Evolutionary conservation across 2,113 vertebrate genomes (phyloP), one percentile per base, ranked within the genome.

Genomic region (Bubo blakistoni): DNA sequence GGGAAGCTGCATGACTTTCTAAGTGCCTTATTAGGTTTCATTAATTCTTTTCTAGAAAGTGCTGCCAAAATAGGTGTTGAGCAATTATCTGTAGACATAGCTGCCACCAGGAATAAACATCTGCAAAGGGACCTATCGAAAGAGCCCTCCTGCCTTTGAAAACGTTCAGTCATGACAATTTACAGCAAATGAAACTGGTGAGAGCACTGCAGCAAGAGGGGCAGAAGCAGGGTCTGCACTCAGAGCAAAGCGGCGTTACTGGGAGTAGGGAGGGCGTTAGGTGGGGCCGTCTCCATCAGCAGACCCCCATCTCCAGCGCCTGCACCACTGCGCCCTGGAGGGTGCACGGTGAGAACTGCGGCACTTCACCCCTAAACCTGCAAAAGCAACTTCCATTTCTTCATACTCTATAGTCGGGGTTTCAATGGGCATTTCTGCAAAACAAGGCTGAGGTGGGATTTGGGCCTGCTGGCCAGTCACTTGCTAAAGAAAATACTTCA

Each of bases 11-110:
- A 7, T 4, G 16, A 4, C 63, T 73, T 73, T 25, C 34, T 27
- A 87, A 77, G 59, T 40, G 85, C 63, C 73, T 90, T 52, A 89
- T 70, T 89, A 87, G 92, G 73, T 21, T 92, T 80, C 83, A 88
- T 80, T 94, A 80, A 88, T 93, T 91, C 90, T 29, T 63, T 58
- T 47, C 78, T 73, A 78, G 85, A 57, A 87, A 52, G 71, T 9
- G 83, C 86, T 86, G 95, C 93, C 79, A 80, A 44, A 91, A 46
- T 8, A 90, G 46, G 81, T n/a, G 71, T 88, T 22, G 62, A 63
- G 86, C 81, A 92, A 83, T 94, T 92, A 82, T 55, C 74, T 47
- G 52, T 71, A 71, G 82, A 54, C 71, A n/a, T 27, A 74, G 67
- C 82, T 86, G 96, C 61, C 90, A 67, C 59, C 32, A 27, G 74